Base-by-base conservation (phyloP, 2,113 vertebrate species). In the Aspiorhynchus laticeps region DNA sequence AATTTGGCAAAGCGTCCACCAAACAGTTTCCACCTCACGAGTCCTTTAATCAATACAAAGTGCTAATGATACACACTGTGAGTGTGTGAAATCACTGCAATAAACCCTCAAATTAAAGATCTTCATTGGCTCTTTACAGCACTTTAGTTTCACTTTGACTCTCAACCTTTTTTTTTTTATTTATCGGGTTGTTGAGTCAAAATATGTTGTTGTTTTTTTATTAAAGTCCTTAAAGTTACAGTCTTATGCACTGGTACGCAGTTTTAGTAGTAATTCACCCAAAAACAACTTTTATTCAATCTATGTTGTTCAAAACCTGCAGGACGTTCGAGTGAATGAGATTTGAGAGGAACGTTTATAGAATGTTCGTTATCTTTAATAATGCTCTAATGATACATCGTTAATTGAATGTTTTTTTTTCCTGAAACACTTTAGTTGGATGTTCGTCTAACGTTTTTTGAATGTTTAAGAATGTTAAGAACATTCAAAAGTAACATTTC, bases 1-100 rank as follows among this genome's bases (percentile, higher is more conserved):
- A 56, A 59, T 69, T 87, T 73, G 12, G 53, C 86, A 59, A 59
- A 59, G 53, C 53, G 7, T 21, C 7, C 51, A 59, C 19, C 56
- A 51, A 51, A 59, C 56, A 84, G 26, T 24, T 84, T 56, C 41
- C 41, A 46, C 24, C 53, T 77, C 31, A 63, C 2, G 0, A 36
- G 48, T 79, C 51, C 77, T 79, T 33, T 24, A 56, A 79, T 56
- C 15, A 24, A 56, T n/a, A 36, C 67, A 38, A 69, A 33, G 28
- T 69, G 15, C 14, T 69, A 71, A 36, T 71, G 67, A 36, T 17
- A 71, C 31, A 1, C 7, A 17, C 67, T 59, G 56, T 61, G 24
- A 61, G 56, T 61, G 56, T 59, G 5, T 33, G 65, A 59, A 59
- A 59, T 19, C 31, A 33, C 65, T 69, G 28, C 5, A 15, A 33